Evolutionary conservation across 2,888 invertebrate species (phyloP), one percentile per base, ranked within the genome.

Genomic region (Anthrax anthrax): DNA sequence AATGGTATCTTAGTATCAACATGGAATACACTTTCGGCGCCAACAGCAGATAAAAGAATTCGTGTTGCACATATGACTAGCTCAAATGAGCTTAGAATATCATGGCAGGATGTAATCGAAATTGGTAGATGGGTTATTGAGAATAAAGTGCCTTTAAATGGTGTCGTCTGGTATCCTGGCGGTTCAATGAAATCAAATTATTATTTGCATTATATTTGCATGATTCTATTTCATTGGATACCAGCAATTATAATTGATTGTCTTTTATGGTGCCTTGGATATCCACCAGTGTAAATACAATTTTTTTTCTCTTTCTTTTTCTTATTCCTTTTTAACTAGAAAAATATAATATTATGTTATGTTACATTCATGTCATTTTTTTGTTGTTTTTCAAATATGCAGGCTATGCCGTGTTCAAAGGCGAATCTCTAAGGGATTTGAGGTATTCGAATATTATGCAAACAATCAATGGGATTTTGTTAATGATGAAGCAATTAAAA

Each of bases 401-500:
- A 91, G 90, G 27, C 71, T 91, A 60, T 81, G 85, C 59, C 77
- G 81, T 43, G 82, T 90, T 2, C 91, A 91, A 55, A 79, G 81
- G 47, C 78, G 87, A 41, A 84, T 94, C 56, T 76, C 75, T 52
- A 87, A 88, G 69, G 87, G 91, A 1, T 86, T 90, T 59, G 85
- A 87, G 58, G 84, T 87, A 0, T 84, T 94, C 58, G 87, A 90
- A 60, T 92, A 90, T 63, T 94, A 94, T 68, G 89, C 91, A 0
- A 87, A 84, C 62, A 86, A 87, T 60, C 87, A 89, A 51, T 94
- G 94, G 92, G 83, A 84, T 59, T 89, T 90, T 63, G 79, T 80
- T 39, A 87, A 85, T 18, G 74, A 79, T 43, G 76, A 78, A 51
- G 74, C 80, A 0, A 64, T 77, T 10, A 61, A 67, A 9, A 54